phyloP scores from a whole-genome alignment of 2,113 vertebrate genomes.

The Lethenteron reissneri region DNA sequence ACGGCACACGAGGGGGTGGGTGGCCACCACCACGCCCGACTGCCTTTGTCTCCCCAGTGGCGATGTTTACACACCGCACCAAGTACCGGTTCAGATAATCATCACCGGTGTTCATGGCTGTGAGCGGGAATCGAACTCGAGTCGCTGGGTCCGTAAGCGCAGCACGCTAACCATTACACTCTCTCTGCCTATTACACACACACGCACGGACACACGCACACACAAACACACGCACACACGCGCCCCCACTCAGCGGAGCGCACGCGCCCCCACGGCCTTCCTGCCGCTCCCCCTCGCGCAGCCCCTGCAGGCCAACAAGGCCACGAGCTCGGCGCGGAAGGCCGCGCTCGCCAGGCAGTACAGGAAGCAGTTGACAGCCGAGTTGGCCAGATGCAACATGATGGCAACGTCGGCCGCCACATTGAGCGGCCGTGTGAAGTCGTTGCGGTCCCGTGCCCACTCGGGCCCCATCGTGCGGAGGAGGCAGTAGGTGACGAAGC shows the following conservation, averaged over 20 bases:
- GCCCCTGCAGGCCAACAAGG: constrained; percentile 14
- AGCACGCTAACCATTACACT: no score
- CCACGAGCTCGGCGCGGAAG: constrained; percentile 24
- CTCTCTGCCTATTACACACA: background rate
- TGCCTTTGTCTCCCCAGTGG: no score
- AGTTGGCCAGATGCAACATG: constrained; percentile 40
- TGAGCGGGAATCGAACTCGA: no score
- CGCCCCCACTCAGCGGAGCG: background rate
- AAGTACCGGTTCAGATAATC: no score
- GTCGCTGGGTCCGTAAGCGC: no score
- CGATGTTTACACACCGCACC: no score
- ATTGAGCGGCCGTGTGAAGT: constrained; percentile 29
- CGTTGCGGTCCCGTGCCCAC: constrained; percentile 21
- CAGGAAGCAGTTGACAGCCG: constrained; percentile 34
- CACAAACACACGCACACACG: background rate
- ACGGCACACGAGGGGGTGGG: no score
- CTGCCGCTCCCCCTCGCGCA: constrained; percentile 9
- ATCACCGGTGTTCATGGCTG: no score
- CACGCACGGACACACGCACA: background rate
- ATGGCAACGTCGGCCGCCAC: constrained; percentile 26
- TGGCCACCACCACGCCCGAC: no score
- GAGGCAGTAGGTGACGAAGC: constrained; percentile 35
- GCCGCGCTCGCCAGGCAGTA: constrained; percentile 30
- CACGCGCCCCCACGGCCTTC: background rate
- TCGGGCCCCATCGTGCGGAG: constrained; percentile 29